Conservation (phyloP, 2,888 invertebrate genomes). For the Parnassius apollo region DNA sequence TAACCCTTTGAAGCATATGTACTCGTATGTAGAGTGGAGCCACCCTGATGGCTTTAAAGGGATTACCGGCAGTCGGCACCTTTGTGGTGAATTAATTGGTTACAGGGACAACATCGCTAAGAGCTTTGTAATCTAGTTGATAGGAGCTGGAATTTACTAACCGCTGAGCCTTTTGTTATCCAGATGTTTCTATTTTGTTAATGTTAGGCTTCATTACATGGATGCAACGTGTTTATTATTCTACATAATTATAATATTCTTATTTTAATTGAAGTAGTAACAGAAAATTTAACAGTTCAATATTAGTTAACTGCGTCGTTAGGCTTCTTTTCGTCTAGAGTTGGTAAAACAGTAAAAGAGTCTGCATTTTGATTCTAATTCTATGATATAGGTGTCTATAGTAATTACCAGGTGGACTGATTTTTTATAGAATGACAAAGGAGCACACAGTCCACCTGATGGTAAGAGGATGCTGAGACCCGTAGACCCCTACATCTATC, state of each 20-base stretch:
- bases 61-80: not conserved
- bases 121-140: not conserved
- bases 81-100: not conserved
- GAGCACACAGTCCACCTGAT: too few relatives aligned
- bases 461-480: too few relatives aligned
- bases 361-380: too few relatives aligned
- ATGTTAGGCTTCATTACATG: not conserved
- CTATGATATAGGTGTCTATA: too few relatives aligned
- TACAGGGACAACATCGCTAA: not conserved
- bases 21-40: not conserved
- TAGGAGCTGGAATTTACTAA: constrained; percentile 4
- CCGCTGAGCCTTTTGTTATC: not conserved
- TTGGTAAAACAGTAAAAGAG: too few relatives aligned
- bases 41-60: not conserved
- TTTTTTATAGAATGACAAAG: too few relatives aligned
- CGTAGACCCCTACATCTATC: too few relatives aligned
- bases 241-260: not conserved
- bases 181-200: not conserved
- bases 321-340: too few relatives aligned
- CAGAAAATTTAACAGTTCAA: too few relatives aligned
- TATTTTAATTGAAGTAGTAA: not conserved
- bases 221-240: too few relatives aligned
- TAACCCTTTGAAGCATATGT: not conserved
- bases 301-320: too few relatives aligned
- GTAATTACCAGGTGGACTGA: too few relatives aligned